Base-by-base conservation (phyloP, 1,140 invertebrate genomes). In the Neodiprion virginianus region DNA sequence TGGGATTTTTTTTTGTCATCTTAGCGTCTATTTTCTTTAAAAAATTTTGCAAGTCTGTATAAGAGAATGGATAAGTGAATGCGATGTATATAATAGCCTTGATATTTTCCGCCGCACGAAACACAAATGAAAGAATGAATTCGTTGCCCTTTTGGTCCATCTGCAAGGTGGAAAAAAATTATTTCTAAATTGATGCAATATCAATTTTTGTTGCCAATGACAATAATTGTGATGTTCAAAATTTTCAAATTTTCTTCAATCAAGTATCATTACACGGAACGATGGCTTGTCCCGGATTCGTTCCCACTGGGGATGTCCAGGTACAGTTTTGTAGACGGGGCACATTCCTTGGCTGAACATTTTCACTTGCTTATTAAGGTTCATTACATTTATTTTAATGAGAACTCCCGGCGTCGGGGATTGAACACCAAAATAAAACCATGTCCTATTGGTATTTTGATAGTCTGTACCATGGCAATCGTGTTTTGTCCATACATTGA, bases 391-490 rank as follows among this genome's bases (percentile, higher is more conserved):
- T 72, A 97, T 89, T 85, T 94, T 94, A 50, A 97, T 92, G 77
- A 91, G 80, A 28, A 88, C 84, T 73, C 88, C 89, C 14, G 91
- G 88, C 77, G 84, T 79, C 76, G 82, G 82, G 3, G 89, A 90
- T 86, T 91, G 91, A 49, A 98, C 88, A n/a, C 95, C 95, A 91
- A 98, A 98, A 84, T 96, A 94, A 89, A 98, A 98, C 97, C 97
- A 98, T 2, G 96, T 96, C 76, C 96, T 91, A 83, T 97, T 97
- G 23, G 93, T 93, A 90, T 97, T 98, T 87, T 97, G 95, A 91
- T 92, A 97, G 81, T 94, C 93, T 11, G 96, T 97, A 48, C 95
- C 96, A 76, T 91, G 92, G 89, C 96, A 97, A 85, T 98, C 97
- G 3, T 95, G 95, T 78, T 92, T 93, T 2, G 96, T 97, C 96